These are phyloP conservation scores for Bothrops jararaca DNA, from an alignment of 2,113 vertebrate genomes.

Conservation along the genomic window DNA sequence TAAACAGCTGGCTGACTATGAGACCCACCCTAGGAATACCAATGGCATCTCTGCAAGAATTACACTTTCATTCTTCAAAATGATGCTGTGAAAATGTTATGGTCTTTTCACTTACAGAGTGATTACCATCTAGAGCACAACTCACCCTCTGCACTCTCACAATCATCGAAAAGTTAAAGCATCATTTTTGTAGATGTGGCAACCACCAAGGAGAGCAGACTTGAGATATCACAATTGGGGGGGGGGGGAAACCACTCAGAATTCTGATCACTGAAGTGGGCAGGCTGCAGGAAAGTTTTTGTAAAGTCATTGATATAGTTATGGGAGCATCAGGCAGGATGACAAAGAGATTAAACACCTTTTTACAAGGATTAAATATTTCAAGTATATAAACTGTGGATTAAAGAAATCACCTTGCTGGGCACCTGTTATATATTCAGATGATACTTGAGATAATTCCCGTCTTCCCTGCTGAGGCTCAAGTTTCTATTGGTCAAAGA, in stretches of 20 bases:
- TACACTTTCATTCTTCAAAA: neutral
- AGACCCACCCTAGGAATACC: neutral
- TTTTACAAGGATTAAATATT: neutral
- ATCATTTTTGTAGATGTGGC: neutral
- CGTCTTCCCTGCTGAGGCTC: neutral
- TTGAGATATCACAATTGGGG: neutral
- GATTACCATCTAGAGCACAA: neutral
- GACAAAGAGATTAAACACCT: neutral
- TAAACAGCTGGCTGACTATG: neutral
- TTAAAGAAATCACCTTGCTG: neutral
- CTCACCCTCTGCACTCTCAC: neutral
- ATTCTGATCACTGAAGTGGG: neutral
- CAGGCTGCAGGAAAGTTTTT: neutral
- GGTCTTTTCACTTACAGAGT: neutral
- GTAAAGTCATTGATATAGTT: neutral
- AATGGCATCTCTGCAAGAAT: neutral
- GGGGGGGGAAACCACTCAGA: neutral
- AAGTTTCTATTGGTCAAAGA: neutral
- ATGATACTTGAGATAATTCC: neutral
- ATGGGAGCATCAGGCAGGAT: neutral
- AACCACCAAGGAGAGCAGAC: neutral
- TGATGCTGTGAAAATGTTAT: neutral
- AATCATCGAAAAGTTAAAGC: neutral
- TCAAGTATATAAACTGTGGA: neutral
- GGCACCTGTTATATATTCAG: neutral